Percentiles rank a stretch among this genome's conserved stretches.
These are phyloP conservation scores for Poeciliopsis prolifica DNA, from an alignment of 2,113 vertebrate genomes.

Conservation along the genomic window DNA sequence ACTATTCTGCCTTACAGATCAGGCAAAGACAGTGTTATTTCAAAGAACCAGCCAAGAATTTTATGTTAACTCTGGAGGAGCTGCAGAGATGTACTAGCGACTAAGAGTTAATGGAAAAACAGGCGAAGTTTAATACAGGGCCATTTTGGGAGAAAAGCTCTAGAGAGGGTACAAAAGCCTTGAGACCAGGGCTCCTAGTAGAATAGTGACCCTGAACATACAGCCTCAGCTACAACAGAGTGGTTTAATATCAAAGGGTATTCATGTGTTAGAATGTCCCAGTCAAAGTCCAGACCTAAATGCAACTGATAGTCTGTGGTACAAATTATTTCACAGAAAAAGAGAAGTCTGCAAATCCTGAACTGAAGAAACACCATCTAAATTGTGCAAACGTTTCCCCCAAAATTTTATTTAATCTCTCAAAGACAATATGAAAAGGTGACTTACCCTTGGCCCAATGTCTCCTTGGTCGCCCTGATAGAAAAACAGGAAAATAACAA, in stretches of 20 bases:
- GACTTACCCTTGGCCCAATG: slow-evolving; percentile 88
- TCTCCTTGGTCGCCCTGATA: slow-evolving; percentile 90
- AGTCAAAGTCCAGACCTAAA: background rate
- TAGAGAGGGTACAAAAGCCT: background rate
- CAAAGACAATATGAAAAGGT: slow-evolving; percentile 17
- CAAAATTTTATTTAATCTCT: background rate
- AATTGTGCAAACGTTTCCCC: background rate
- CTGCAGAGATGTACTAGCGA: background rate
- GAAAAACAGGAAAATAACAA: slow-evolving; percentile 58
- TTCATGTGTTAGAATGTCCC: background rate
- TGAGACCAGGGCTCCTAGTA: background rate
- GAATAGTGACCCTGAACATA: too few species aligned
- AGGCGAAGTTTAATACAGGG: background rate
- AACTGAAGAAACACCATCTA: background rate
- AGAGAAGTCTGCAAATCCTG: background rate
- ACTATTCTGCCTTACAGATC: background rate
- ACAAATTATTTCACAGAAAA: background rate
- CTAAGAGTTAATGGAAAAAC: background rate
- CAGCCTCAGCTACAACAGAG: background rate
- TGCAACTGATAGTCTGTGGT: background rate
- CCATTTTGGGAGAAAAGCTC: background rate
- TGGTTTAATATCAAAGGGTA: background rate
- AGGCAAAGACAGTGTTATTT: background rate
- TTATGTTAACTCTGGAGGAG: background rate
- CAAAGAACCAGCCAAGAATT: background rate